Evolutionary conservation across 2,888 invertebrate genomes (phyloP), one percentile per base, ranked within the genome.

Genomic region (Chesias legatella): DNA sequence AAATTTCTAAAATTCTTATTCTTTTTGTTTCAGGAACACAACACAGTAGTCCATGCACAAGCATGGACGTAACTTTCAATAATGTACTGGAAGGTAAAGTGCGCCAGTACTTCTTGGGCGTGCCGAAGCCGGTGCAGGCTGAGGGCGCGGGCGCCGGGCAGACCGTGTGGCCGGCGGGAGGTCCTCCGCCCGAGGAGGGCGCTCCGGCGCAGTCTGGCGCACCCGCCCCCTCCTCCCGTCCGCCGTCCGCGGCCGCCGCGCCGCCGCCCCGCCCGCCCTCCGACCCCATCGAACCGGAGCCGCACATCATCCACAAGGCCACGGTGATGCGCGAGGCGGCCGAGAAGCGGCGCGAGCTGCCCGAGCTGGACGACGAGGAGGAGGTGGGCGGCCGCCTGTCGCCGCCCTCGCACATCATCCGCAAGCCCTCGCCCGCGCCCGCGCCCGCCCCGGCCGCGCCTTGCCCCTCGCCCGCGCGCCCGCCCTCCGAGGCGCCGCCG

Each of bases 51-150:
- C 60, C 73, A 84, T 89, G n/a, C n/a, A n/a, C n/a, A n/a, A 92
- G 90, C 89, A 94, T 94, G 94, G 94, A 94, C 90, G 92, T 91
- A 82, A 90, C 91, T 85, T 78, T 84, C 88, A 93, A 92, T 85
- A 94, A 94, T 92, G 93, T 94, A 86, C 89, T 94, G 91, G 93
- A 94, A 91, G 94, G 93, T 84, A 93, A 40, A 40, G 45, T 93
- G 77, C 92, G 94, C 77, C 94, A 94, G 90, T 94, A 93, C 88
- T 94, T 94, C 82, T 92, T 94, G 90, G 94, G 94, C 74, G 88
- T 94, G 75, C 94, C 94, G 54, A 90, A 90, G 67, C 86, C 86
- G 67, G 81, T 78, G 53, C 80, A 79, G 60, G 69, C 75, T 35
- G 73, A 80, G 58, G 65, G 77, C 58, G 60, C 73, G 58, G 65